Evolutionary conservation across 2,888 invertebrate genomes (phyloP), one percentile per base, ranked within the genome.

Genomic region (Polydrusus pterygomalis): DNA sequence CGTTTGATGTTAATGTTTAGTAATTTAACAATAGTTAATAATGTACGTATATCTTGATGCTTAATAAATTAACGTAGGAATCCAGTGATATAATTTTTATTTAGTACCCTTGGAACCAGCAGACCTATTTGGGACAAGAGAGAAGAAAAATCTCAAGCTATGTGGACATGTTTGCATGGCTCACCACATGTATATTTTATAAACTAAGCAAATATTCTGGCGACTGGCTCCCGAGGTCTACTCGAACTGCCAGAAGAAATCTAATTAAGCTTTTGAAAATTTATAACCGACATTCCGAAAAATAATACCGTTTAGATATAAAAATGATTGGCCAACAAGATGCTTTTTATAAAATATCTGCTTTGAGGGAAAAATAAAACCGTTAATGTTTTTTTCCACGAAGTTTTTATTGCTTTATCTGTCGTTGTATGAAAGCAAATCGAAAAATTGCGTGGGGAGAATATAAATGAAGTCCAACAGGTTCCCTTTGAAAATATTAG

Each of bases 361-460:
- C 51, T 51, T 51, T 51, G 20, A 51, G 25, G 51, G 51, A 18
- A 20, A 18, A 49, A 49, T 49, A 49, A 49, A 51, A 2, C 18
- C 51, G 51, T 51, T 51, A 51, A 51, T 51, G 51, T 54, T 54
- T 54, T 25, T 20, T 25, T 20, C 54, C 20, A 54, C 25, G 11
- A 51, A 51, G 54, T 54, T 54, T 51, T 54, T 54, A 54, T 54
- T 54, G 25, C 54, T 25, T 54, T 25, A 54, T 54, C 54, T 54
- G 54, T 25, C 25, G 30, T n/a, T 20, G 20, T 54, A 54, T 54
- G 54, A 54, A 54, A 54, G 54, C 54, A 20, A 54, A 54, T 54
- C 54, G 20, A 54, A 54, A 54, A 54, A 54, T 54, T 54, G 54
- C 54, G 54, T 54, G 54, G 54, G 25, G 25, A 54, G 54, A 54